Evolutionary conservation across 2,797 vertebrate genomes (phyloP), one percentile per base, ranked within the genome.

Genomic region (Chiloscyllium punctatum): DNA sequence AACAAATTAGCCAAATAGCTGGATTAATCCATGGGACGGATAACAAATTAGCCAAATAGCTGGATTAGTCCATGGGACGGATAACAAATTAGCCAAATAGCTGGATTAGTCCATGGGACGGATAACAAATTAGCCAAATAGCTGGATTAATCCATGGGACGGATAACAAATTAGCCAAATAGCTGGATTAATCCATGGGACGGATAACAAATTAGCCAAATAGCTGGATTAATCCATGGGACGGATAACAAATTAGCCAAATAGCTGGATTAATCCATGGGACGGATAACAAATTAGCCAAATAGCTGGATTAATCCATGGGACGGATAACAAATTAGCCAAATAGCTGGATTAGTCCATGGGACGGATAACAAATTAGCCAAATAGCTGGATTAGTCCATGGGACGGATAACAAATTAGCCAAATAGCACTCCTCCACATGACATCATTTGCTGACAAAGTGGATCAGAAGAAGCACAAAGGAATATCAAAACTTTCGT

Each of bases 41-140:
- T 96, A 97, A 96, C 96, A 95, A 97, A 96, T 97, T 97, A 96
- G 96, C 96, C 96, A 97, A 97, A 97, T 96, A 96, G 87, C 91
- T n/a, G n/a, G n/a, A n/a, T n/a, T n/a, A n/a, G n/a, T n/a, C n/a
- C 97, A 96, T 96, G 96, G 97, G 97, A 96, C 96, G 96, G 51
- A 96, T 96, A 97, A 96, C 96, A 95, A 97, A 96, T 97, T 97
- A 96, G 96, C 96, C 27, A 74, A 95, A n/a, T 96, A 96, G 86
- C 86, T 95, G 96, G 97, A 97, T 96, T 97, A 97, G 97, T 96
- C 96, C n/a, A n/a, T n/a, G n/a, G n/a, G n/a, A n/a, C n/a, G n/a
- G n/a, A n/a, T n/a, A n/a, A n/a, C n/a, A n/a, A n/a, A n/a, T n/a
- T n/a, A n/a, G n/a, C n/a, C 27, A 74, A 95, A n/a, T 96, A 96